Base-by-base conservation (phyloP, 2,113 vertebrate species). In the Cyanistes caeruleus region DNA sequence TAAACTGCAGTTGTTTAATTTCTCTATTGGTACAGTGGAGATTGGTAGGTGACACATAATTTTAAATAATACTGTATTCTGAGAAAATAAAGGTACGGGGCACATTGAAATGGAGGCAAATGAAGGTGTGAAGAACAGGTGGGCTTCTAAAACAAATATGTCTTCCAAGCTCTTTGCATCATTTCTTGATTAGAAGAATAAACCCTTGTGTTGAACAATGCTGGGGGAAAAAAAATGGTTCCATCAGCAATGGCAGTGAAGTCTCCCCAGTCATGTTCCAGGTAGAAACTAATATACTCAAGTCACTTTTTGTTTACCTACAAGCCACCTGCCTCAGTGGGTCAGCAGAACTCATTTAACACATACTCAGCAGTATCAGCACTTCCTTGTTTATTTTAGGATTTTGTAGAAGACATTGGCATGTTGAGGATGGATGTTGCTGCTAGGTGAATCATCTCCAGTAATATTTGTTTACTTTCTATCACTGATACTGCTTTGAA, bases 1-100 rank as follows among this genome's bases (percentile, higher is more conserved):
- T 85, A 46, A 75, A 55, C 20, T 65, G 9, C 30, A 79, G 0
- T 75, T 55, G 7, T 21, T 62, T 55, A 44, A 25, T 68, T 90
- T 78, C 28, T 64, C 0, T 59, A 0, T 63, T 76, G 13, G 18
- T 62, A 5, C 2, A 3, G 14, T 73, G 0, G 1, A 46, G 30
- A 63, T 37, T 52, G 13, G 25, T 81, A 58, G 55, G 35, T 73
- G 35, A 55, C 5, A 14, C 7, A 4, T 31, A 27, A 49, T 63
- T 89, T 59, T 27, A 55, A 69, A 41, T 48, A 4, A 9, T 35
- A 8, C 1, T 51, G 0, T 22, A 23, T 51, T 73, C 14, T 77
- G 75, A 59, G 46, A 76, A 77, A 80, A 35, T 28, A n/a, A 49
- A 85, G 12, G n/a, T 35, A 10, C 0, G 53, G 49, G 31, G 9